Conservation (phyloP, 2,797 vertebrate genomes). For the Catamblyrhynchus diadema region DNA sequence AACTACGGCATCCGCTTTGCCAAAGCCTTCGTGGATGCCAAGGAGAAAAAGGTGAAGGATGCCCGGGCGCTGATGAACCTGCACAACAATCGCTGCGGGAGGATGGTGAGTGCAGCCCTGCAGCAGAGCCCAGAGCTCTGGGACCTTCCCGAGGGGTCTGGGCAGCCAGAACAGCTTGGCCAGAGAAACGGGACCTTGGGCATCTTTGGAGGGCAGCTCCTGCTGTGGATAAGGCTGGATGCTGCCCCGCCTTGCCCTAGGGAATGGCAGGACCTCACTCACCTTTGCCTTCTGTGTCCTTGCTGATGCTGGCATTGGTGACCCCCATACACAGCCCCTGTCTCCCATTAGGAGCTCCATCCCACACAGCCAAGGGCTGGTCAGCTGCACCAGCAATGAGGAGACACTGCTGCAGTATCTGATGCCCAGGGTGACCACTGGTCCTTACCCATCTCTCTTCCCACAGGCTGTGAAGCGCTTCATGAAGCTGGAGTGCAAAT, state of each 20-base stretch:
- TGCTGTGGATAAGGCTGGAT: neutral
- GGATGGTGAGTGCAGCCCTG: slow-evolving; percentile 84
- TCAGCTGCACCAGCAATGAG: neutral
- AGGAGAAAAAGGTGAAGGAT: slow-evolving; percentile 92
- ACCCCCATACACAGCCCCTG: accelerated
- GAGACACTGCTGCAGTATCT: accelerated
- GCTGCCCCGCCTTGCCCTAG: neutral
- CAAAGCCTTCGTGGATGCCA: slow-evolving; percentile 93
- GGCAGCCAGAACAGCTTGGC: accelerated
- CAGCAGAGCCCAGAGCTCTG: accelerated
- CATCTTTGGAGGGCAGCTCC: accelerated
- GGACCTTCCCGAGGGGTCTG: accelerated
- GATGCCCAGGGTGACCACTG: accelerated
- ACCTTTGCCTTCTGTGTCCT: neutral
- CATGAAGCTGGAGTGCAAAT: slow-evolving; percentile 98
- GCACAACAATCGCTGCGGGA: slow-evolving; percentile 95
- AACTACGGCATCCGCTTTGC: slow-evolving; percentile 94
- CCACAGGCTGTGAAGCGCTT: slow-evolving; percentile 94
- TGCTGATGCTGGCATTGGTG: neutral
- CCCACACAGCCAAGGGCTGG: neutral
- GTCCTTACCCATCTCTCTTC: slow-evolving; percentile 44
- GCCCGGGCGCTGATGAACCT: slow-evolving; percentile 95
- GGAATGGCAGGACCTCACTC: neutral
- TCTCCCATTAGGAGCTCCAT: accelerated
- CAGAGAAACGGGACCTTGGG: accelerated